Percentiles rank a stretch among this genome's conserved stretches.
These are phyloP conservation scores for Artibeus lituratus DNA, from an alignment of 2,797 vertebrate species.

Conservation along the genomic window DNA sequence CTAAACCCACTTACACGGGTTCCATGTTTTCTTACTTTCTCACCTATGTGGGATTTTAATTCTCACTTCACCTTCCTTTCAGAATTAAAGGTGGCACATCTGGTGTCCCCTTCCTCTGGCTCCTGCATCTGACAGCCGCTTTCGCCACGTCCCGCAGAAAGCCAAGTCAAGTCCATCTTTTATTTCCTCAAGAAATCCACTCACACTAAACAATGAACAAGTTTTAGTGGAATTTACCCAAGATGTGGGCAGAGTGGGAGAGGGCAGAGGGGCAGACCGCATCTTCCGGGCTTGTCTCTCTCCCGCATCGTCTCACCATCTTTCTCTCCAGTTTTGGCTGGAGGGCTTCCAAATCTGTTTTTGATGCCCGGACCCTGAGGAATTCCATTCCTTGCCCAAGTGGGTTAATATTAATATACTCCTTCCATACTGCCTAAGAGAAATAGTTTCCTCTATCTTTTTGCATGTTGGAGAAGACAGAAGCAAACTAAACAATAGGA, in stretches of 20 bases:
- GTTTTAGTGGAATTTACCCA: background rate
- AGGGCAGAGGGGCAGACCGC: background rate
- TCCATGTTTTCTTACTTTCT: constrained; percentile 24
- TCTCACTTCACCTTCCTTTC: background rate
- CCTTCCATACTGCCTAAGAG: background rate
- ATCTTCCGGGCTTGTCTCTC: background rate
- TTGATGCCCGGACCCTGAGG: background rate
- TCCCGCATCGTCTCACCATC: background rate
- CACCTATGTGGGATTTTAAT: background rate
- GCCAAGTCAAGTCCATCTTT: background rate
- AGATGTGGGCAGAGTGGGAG: background rate
- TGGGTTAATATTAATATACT: background rate
- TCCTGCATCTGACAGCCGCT: background rate
- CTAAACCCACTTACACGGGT: background rate
- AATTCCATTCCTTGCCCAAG: background rate
- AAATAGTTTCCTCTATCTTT: background rate
- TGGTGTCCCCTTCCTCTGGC: background rate
- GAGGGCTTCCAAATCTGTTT: background rate
- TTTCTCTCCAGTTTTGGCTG: background rate
- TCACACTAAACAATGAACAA: background rate
- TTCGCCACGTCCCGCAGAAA: background rate
- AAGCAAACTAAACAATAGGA: constrained; percentile 30
- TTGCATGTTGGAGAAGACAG: background rate
- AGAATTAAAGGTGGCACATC: background rate
- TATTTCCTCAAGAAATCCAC: background rate